Base-by-base conservation (phyloP, 1,140 invertebrate genomes). In the Arion vulgaris region DNA sequence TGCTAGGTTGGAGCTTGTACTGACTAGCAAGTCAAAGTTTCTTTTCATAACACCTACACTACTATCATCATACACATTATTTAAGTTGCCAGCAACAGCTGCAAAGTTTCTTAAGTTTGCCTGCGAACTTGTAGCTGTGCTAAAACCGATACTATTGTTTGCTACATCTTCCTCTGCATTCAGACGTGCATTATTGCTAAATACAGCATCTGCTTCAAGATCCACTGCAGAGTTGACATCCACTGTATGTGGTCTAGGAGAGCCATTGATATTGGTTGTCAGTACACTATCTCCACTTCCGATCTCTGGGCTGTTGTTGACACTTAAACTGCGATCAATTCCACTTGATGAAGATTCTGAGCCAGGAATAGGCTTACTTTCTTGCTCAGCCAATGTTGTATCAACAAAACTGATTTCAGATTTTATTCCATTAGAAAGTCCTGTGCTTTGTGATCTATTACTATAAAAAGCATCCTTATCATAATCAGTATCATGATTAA, bases 181-280 rank as follows among this genome's bases (percentile, higher is more conserved):
- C n/a, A 66, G 62, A 7, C 62, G 62, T 66, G 62, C 62, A 66
- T 66, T 66, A 28, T 66, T 66, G 62, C 62, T 66, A 66, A 66
- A 66, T 32, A 32, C 17, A 15, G 62, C 62, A 66, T 66, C 62
- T 32, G 62, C 62, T 34, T 66, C 62, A n/a, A 66, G 19, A 32
- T 66, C 28, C 0, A 66, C 62, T 13, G n/a, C 62, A 66, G 62
- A 32, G n/a, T 66, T 28, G n/a, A 32, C 62, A 32, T 66, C 62
- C 62, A 66, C 28, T 7, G 62, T 32, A 34, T 66, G n/a, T 7
- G 11, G 28, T 13, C 19, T 34, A 2, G n/a, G n/a, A 34, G n/a
- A 32, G 32, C n/a, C 62, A 66, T 66, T 66, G 2, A 28, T 66
- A 23, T 11, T 66, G 28, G 62, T 17, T 28, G n/a, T 32, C 17